Conservation (phyloP, 2,797 vertebrate species). For the Gymnodraco acuticeps region DNA sequence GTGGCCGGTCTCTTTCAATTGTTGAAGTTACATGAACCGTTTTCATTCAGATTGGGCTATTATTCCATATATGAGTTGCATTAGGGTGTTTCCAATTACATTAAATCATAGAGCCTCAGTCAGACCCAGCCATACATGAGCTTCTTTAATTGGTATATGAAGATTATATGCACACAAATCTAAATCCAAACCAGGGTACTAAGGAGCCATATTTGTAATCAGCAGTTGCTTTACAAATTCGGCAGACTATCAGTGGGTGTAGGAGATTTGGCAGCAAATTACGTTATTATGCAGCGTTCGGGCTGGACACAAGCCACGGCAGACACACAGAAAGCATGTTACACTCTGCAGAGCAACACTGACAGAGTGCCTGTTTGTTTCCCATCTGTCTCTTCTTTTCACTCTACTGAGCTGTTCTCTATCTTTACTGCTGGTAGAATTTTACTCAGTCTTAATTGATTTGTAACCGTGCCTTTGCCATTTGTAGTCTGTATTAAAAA, state of each 20-base stretch:
- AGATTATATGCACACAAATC: conserved; percentile 9
- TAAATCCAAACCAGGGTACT: conserved; percentile 23
- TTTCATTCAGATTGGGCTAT: too few species aligned
- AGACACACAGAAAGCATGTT: conserved; percentile 58
- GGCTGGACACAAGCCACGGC: conserved; percentile 45
- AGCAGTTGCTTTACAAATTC: conserved; percentile 33
- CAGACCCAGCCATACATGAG: not conserved
- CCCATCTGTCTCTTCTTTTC: conserved; percentile 71
- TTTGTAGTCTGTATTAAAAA: conserved; percentile 46
- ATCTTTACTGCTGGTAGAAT: conserved; percentile 61
- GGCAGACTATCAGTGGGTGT: conserved; percentile 60
- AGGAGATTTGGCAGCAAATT: conserved; percentile 60
- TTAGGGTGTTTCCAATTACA: not conserved
- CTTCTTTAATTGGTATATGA: conserved; percentile 2
- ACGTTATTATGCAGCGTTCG: conserved; percentile 51
- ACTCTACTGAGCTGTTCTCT: conserved; percentile 57
- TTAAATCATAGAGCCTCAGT: not conserved
- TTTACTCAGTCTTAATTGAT: conserved; percentile 72
- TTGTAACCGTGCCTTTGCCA: conserved; percentile 62
- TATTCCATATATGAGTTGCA: too few species aligned
- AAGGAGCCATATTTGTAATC: conserved; percentile 30
- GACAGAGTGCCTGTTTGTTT: conserved; percentile 68
- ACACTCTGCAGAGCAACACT: conserved; percentile 67
- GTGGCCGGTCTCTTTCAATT: too few species aligned
- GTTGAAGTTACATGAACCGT: too few species aligned